phyloP scores from a whole-genome alignment of 2,113 vertebrate species.

The Cebus imitator region DNA sequence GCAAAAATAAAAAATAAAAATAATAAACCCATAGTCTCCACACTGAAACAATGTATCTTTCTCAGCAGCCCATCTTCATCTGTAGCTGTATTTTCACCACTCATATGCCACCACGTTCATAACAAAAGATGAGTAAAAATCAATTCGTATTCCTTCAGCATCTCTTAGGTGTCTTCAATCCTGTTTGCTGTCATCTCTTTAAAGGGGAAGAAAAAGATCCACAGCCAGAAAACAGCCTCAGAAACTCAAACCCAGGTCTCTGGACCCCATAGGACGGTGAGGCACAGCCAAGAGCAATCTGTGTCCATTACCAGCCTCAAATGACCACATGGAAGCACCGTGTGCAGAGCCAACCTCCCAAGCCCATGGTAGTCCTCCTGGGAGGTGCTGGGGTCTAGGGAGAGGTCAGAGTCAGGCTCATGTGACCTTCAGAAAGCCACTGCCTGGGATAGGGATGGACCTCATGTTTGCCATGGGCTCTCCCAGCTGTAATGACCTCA shows the following conservation, averaged over 20 bases:
- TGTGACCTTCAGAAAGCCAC: not conserved
- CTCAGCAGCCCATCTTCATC: not conserved
- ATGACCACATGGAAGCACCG: not conserved
- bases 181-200: not conserved
- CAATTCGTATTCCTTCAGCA: not conserved
- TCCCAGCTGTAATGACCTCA: not conserved
- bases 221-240: not conserved
- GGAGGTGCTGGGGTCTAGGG: not conserved
- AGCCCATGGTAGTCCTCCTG: not conserved
- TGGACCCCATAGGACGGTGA: not conserved
- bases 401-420: not conserved
- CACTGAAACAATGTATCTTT: accelerated
- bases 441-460: accelerated
- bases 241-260: not conserved
- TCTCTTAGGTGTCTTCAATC: not conserved
- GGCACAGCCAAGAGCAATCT: not conserved
- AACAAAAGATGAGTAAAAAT: not conserved
- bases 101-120: accelerated
- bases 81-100: accelerated
- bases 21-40: too few species aligned
- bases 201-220: not conserved
- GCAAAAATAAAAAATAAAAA: too few species aligned
- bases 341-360: not conserved
- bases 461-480: not conserved
- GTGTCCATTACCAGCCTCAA: not conserved